A percentile compares a stretch with the other conserved stretches of the same genome.
Evolutionary conservation across 35 echinoderm and acorn worm genomes (phyloP).

Genomic region (Ptychodera flava): DNA sequence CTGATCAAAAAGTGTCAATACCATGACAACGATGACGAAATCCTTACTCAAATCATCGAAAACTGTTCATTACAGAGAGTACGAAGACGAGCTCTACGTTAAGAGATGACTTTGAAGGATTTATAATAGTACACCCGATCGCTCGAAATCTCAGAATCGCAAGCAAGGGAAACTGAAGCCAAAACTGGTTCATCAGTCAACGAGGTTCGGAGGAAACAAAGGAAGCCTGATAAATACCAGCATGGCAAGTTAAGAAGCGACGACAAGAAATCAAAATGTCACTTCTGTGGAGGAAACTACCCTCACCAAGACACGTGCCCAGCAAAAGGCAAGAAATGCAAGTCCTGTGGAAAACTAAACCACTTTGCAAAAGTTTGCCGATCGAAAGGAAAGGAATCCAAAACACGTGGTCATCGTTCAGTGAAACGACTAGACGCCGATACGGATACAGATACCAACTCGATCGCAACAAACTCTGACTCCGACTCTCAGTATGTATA

Average conservation of each 20-base stretch:
- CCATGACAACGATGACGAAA: slow-evolving; percentile 35
- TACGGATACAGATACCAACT: too few relatives aligned
- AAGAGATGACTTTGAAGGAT: slow-evolving; percentile 11
- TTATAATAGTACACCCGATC: slow-evolving; percentile 10
- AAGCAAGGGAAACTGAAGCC: slow-evolving; percentile 19
- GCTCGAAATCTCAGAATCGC: slow-evolving; percentile 19
- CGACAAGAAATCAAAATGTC: neutral
- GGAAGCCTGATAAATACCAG: neutral
- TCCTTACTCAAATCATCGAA: slow-evolving; percentile 45
- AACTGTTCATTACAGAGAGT: slow-evolving; percentile 27
- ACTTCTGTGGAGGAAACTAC: neutral
- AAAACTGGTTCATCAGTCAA: neutral
- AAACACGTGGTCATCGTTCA: too few relatives aligned
- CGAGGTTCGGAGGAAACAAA: neutral
- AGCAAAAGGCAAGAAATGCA: neutral
- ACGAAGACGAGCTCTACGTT: slow-evolving; percentile 23
- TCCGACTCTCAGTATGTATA: too few relatives aligned
- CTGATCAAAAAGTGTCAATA: slow-evolving; percentile 60
- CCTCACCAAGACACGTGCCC: neutral
- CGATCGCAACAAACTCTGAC: too few relatives aligned
- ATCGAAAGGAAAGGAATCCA: neutral
- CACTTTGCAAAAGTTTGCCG: slow-evolving; percentile 23
- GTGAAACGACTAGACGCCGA: too few relatives aligned
- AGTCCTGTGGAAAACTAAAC: slow-evolving; percentile 23
- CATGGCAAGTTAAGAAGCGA: neutral